Evolutionary conservation across 2,113 vertebrate species (phyloP).

Genomic region (Oriolus oriolus): DNA sequence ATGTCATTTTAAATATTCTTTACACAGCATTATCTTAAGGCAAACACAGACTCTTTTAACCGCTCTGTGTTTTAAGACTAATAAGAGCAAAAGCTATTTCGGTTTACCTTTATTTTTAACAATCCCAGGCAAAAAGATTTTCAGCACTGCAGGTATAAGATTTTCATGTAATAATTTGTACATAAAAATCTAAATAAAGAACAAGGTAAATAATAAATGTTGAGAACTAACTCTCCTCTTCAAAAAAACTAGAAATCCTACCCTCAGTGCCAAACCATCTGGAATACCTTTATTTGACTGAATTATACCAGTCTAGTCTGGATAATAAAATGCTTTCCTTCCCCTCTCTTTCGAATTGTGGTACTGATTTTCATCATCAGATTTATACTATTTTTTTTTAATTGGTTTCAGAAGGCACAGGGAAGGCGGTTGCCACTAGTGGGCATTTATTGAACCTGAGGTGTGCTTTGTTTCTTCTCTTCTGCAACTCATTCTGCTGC

Average conservation of each 20-base stretch:
- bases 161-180: neutral
- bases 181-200: neutral
- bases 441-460: neutral
- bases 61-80: slow-evolving; percentile 1
- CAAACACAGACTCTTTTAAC: neutral
- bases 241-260: neutral
- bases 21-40: neutral
- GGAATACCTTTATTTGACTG: neutral
- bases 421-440: neutral
- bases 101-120: neutral
- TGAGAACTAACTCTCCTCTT: neutral
- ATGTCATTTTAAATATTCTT: slow-evolving; percentile 42
- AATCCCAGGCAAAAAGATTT: neutral
- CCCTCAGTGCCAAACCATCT: neutral
- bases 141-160: neutral
- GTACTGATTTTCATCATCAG: neutral
- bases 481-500: neutral
- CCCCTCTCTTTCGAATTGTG: neutral
- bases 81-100: neutral
- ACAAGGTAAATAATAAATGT: neutral
- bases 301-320: neutral
- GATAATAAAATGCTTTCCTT: neutral
- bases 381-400: neutral
- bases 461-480: neutral
- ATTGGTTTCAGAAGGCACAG: neutral